A percentile compares a stretch with the other conserved stretches of the same genome.
Evolutionary conservation across 2,888 invertebrate species (phyloP).

Genomic region (Apamea crenata): DNA sequence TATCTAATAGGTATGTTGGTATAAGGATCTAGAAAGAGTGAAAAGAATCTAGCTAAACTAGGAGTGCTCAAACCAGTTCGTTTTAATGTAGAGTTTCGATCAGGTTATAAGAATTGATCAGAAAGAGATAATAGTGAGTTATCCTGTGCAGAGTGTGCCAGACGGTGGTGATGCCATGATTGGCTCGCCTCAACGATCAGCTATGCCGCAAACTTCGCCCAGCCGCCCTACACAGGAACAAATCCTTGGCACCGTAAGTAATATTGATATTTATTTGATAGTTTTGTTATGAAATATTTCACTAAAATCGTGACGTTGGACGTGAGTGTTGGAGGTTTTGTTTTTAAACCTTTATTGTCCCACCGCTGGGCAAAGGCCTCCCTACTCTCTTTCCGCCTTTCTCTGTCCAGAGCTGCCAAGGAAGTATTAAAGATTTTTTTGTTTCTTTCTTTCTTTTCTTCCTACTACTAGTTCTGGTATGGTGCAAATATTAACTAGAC

Average conservation of each 20-base stretch:
- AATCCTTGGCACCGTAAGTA: slow-evolving; percentile 73
- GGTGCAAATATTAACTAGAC: no score
- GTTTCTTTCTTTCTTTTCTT: not conserved
- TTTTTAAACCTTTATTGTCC: no score
- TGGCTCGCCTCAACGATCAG: slow-evolving; percentile 81
- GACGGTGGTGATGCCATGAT: slow-evolving; percentile 80
- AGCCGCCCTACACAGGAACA: slow-evolving; percentile 75
- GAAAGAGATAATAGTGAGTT: slow-evolving; percentile 4
- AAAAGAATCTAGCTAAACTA: slow-evolving; percentile 24
- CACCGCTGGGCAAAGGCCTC: no score
- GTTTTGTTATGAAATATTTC: not conserved
- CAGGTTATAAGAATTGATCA: not conserved
- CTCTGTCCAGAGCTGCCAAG: no score
- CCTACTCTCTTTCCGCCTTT: no score
- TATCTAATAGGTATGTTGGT: not conserved
- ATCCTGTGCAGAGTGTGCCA: slow-evolving; percentile 81
- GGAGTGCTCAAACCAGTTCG: slow-evolving; percentile 25
- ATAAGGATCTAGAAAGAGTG: slow-evolving; percentile 28
- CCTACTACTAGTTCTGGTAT: no score
- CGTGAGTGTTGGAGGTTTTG: no score
- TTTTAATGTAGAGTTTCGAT: not conserved
- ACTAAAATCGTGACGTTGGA: no score
- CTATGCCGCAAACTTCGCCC: slow-evolving; percentile 78
- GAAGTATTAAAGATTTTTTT: no score
- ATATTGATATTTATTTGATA: not conserved